Conservation (phyloP, 2,888 invertebrate species). For the Phortica okadai region DNA sequence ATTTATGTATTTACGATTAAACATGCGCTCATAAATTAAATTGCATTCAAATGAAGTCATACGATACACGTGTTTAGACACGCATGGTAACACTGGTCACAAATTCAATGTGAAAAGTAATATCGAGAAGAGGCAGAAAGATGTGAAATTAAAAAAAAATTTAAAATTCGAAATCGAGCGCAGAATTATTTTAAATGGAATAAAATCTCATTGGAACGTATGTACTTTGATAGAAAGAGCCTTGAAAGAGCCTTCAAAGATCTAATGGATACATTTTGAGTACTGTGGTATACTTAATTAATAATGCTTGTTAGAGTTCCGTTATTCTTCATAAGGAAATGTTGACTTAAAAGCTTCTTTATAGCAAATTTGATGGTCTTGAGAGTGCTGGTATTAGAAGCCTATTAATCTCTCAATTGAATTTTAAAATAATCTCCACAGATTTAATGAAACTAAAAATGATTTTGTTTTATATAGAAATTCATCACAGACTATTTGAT, state of each 20-base stretch:
- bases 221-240: too few species aligned
- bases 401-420: too few species aligned
- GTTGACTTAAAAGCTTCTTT: too few species aligned
- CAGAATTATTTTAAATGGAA: neutral
- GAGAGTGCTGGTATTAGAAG: too few species aligned
- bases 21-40: neutral
- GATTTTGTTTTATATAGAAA: too few species aligned
- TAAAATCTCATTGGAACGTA: neutral
- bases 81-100: slow-evolving; percentile 8
- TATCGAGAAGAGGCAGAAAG: neutral
- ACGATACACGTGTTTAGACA: slow-evolving; percentile 11
- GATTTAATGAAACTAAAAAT: too few species aligned
- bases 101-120: neutral
- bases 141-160: neutral
- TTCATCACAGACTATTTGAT: too few species aligned
- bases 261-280: neutral
- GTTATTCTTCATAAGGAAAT: neutral
- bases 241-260: neutral
- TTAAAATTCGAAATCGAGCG: too few species aligned
- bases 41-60: slow-evolving; percentile 14
- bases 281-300: neutral
- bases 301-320: neutral
- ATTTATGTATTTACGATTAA: neutral
- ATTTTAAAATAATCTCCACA: too few species aligned
- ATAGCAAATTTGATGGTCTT: neutral